phyloP scores from a whole-genome alignment of 1,140 invertebrate species.

The Brachionus sp. region DNA sequence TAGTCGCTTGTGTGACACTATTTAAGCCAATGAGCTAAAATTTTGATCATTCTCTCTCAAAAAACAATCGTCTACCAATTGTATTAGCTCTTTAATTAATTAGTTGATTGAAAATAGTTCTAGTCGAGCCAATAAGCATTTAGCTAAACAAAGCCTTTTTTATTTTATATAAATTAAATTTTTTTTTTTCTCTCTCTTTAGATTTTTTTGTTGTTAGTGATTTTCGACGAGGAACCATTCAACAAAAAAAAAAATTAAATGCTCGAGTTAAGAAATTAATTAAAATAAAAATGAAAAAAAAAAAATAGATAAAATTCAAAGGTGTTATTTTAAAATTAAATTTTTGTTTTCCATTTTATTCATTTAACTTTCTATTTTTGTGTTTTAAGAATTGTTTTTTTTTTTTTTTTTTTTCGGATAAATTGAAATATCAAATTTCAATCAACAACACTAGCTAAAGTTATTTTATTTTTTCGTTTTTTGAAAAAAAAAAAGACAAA shows the following conservation, averaged over 20 bases:
- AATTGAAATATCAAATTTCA: conserved; percentile 36
- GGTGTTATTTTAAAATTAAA: too few relatives aligned
- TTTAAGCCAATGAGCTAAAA: background rate
- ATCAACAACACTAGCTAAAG: conserved; percentile 11
- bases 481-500: conserved; percentile 4
- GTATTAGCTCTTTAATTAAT: background rate
- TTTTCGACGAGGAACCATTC: background rate
- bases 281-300: background rate
- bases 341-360: too few relatives aligned
- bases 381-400: background rate
- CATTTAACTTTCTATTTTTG: too few relatives aligned
- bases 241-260: conserved; percentile 11
- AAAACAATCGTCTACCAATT: background rate
- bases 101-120: background rate
- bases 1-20: background rate
- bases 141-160: background rate
- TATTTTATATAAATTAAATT: conserved; percentile 1
- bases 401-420: background rate
- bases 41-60: background rate
- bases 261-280: conserved; percentile 32
- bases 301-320: background rate
- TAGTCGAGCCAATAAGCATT: background rate
- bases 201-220: background rate
- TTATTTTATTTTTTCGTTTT: background rate
- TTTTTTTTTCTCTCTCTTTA: background rate